Percentiles rank a stretch among this genome's conserved stretches.
Evolutionary conservation across 1,140 invertebrate genomes (phyloP).

Genomic region (Scaptodrosophila lebanonensis): DNA sequence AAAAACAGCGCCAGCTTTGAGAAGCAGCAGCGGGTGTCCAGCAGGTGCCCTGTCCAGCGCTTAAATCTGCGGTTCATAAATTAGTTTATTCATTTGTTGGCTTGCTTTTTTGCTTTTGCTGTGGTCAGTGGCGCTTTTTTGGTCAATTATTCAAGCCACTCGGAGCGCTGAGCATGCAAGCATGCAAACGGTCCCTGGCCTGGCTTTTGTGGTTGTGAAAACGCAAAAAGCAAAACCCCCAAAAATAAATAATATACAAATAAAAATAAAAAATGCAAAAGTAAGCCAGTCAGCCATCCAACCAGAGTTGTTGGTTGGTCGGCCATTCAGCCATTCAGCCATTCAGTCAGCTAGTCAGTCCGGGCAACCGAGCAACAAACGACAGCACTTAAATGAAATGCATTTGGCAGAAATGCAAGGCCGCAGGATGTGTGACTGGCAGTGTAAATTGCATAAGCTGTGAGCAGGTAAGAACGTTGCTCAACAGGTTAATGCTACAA

Average conservation of each 20-base stretch:
- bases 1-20: neutral
- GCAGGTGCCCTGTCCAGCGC: slow-evolving; percentile 2
- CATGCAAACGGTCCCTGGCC: neutral
- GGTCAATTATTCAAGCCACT: slow-evolving; percentile 70
- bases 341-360: too few relatives aligned
- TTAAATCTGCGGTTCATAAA: slow-evolving; percentile 66
- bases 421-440: slow-evolving; percentile 37
- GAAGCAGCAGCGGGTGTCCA: slow-evolving; percentile 6
- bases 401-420: neutral
- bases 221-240: slow-evolving; percentile 5
- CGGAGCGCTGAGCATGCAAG: slow-evolving; percentile 16
- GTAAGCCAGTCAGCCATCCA: too few relatives aligned
- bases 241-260: too few relatives aligned
- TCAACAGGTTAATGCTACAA: slow-evolving; percentile 44
- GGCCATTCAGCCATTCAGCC: too few relatives aligned
- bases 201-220: slow-evolving; percentile 48
- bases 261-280: too few relatives aligned
- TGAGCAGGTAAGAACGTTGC: slow-evolving; percentile 53
- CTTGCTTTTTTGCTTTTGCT: slow-evolving; percentile 47
- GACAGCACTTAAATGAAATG: slow-evolving; percentile 56
- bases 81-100: slow-evolving; percentile 67
- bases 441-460: slow-evolving; percentile 52
- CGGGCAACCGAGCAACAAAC: slow-evolving; percentile 12
- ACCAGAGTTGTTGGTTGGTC: too few relatives aligned
- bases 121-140: slow-evolving; percentile 45